Evolutionary conservation across 2,888 invertebrate genomes (phyloP), one percentile per base, ranked within the genome.

Genomic region (Cephus sareptanus): DNA sequence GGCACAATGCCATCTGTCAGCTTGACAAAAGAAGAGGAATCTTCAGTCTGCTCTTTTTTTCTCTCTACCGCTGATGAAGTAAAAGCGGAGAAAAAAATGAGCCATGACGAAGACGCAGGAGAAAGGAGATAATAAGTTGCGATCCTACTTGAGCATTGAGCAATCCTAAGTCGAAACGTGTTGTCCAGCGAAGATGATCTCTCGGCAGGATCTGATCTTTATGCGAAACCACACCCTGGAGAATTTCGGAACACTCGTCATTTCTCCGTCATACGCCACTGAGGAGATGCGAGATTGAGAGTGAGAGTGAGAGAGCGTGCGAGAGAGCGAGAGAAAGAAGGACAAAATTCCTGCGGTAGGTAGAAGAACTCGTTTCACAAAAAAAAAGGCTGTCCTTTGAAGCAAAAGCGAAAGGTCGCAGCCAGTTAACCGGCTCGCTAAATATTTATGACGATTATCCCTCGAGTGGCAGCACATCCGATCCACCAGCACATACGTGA

Each of bases 391-490:
- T 30, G 33, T 70, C 70, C 15, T 70, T 70, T n/a, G 31, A 23
- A 30, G 40, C 70, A 30, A 70, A 30, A n/a, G 30, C 70, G 70
- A 70, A 70, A 70, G 70, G 70, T 70, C 30, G n/a, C 33, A 70
- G 12, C 31, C 70, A 30, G 30, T n/a, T 70, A 70, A 70, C 30
- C 70, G 30, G n/a, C 31, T 70, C 31, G 70, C 70, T 70, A 78
- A 69, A 78, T 77, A 77, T 77, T 77, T 77, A 77, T 77, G 77
- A 75, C 69, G 70, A 31, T 30, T 31, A 30, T 30, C 30, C 31
- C 70, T 33, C 30, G 70, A 30, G 70, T 70, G 31, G 30, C 70
- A 30, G 70, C 31, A n/a, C 70, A n/a, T 70, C 13, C 37, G 37
- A 37, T 15, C 37, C 15, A 40, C 4, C 40, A 1, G 40, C 4